Percentiles rank a stretch among this genome's conserved stretches.
Conservation (phyloP, 1,140 invertebrate species). For the Pogonognathellus flavescens region DNA sequence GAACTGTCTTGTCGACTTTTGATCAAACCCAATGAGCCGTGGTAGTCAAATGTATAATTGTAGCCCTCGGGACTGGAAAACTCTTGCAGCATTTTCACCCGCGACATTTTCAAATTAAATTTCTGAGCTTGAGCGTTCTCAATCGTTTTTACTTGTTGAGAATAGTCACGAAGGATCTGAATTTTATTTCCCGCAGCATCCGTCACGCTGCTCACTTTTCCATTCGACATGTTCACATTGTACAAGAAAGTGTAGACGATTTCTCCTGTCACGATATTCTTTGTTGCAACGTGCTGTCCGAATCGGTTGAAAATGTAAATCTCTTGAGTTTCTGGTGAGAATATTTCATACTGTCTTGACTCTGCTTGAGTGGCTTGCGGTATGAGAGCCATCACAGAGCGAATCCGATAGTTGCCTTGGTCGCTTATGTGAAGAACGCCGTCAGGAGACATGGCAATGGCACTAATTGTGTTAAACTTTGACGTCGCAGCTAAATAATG, state of each 20-base stretch:
- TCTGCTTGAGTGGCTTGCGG: conserved; percentile 78
- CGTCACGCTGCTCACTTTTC: conserved; percentile 91
- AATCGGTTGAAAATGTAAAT: conserved; percentile 96
- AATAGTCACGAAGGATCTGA: conserved; percentile 89
- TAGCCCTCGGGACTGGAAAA: conserved; percentile 91
- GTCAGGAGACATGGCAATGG: conserved; percentile 92
- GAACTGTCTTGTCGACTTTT: conserved; percentile 90
- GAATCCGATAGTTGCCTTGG: conserved; percentile 78
- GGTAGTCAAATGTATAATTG: conserved; percentile 93
- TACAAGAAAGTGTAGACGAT: conserved; percentile 93
- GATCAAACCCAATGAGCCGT: conserved; percentile 87
- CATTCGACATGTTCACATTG: conserved; percentile 96
- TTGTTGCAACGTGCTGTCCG: conserved; percentile 92
- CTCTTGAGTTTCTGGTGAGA: conserved; percentile 94
- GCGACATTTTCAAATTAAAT: conserved; percentile 87
- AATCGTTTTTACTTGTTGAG: conserved; percentile 90
- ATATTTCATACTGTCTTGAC: conserved; percentile 91
- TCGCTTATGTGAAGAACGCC: conserved; percentile 95
- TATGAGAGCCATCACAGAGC: conserved; percentile 92
- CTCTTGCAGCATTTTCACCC: conserved; percentile 90
- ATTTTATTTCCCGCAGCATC: conserved; percentile 94
- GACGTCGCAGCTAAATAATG: conserved; percentile 91
- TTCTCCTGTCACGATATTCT: conserved; percentile 92
- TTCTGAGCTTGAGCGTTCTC: conserved; percentile 95
- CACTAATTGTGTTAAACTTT: conserved; percentile 94